Evolutionary conservation across 1,140 invertebrate genomes (phyloP).

Genomic region (Drosophila sproati): DNA sequence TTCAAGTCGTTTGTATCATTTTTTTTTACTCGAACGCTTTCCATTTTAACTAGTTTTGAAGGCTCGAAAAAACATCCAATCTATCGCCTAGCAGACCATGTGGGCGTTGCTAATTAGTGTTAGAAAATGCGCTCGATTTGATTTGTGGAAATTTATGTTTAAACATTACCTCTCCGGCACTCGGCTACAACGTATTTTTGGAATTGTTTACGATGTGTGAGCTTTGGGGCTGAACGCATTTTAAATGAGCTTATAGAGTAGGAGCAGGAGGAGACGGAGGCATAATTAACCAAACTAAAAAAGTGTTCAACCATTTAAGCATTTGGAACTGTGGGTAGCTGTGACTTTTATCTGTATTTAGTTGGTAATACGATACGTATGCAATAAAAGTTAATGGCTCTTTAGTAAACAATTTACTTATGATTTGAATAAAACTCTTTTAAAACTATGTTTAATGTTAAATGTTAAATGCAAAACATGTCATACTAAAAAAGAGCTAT

Average conservation of each 20-base stretch:
- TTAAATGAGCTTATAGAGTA: constrained; percentile 58
- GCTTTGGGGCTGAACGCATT: constrained; percentile 73
- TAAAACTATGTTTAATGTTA: no score
- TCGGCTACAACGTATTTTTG: constrained; percentile 36
- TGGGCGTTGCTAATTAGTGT: constrained; percentile 79
- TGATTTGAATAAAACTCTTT: not conserved
- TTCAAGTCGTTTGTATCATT: constrained; percentile 52
- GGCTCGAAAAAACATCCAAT: constrained; percentile 32
- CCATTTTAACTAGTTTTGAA: constrained; percentile 45
- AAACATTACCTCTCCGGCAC: constrained; percentile 45
- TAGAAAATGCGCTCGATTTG: constrained; percentile 79
- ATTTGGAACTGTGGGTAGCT: constrained; percentile 27
- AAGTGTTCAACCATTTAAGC: constrained; percentile 26
- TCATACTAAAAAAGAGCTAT: no score
- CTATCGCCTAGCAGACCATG: constrained; percentile 37
- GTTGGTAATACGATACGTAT: not conserved
- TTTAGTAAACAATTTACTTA: not conserved
- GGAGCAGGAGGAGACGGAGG: constrained; percentile 10
- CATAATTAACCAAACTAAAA: constrained; percentile 30
- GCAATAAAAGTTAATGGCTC: not conserved
- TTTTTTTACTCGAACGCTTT: constrained; percentile 59
- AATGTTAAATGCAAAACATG: no score
- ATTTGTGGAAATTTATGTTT: constrained; percentile 80
- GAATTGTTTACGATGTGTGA: constrained; percentile 73
- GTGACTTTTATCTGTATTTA: constrained; percentile 24